These are phyloP conservation scores for Lasioglossum lativentre DNA, from an alignment of 2,888 invertebrate genomes.

Conservation along the genomic window DNA sequence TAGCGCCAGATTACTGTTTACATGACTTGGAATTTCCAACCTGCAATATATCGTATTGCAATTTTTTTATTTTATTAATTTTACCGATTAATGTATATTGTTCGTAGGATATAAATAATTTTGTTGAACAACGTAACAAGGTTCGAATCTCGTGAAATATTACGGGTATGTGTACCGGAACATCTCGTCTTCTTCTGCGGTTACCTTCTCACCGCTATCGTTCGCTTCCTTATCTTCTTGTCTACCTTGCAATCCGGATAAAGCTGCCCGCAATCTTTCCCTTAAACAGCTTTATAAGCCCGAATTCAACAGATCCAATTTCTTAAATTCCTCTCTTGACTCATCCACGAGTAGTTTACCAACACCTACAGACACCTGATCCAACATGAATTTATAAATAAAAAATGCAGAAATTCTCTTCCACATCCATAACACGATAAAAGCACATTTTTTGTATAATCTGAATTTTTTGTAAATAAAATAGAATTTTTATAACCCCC, in stretches of 20 bases:
- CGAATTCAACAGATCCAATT: background rate
- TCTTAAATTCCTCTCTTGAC: background rate
- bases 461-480: too few species aligned
- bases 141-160: background rate
- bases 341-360: background rate
- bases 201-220: too few species aligned
- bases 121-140: too few species aligned
- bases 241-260: background rate
- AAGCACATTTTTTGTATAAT: background rate
- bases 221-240: too few species aligned
- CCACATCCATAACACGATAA: background rate
- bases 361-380: background rate
- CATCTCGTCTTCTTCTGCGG: background rate
- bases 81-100: too few species aligned
- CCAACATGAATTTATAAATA: background rate
- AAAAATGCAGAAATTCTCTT: background rate
- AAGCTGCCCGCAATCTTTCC: background rate
- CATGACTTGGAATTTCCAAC: too few species aligned
- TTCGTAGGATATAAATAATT: too few species aligned
- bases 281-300: background rate
- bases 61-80: too few species aligned
- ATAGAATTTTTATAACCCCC: too few species aligned
- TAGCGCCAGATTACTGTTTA: too few species aligned
- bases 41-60: too few species aligned
- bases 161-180: background rate